Percentiles rank a stretch among this genome's conserved stretches.
phyloP scores from a whole-genome alignment of 2,888 invertebrate genomes.

The Drosophila ezoana region DNA sequence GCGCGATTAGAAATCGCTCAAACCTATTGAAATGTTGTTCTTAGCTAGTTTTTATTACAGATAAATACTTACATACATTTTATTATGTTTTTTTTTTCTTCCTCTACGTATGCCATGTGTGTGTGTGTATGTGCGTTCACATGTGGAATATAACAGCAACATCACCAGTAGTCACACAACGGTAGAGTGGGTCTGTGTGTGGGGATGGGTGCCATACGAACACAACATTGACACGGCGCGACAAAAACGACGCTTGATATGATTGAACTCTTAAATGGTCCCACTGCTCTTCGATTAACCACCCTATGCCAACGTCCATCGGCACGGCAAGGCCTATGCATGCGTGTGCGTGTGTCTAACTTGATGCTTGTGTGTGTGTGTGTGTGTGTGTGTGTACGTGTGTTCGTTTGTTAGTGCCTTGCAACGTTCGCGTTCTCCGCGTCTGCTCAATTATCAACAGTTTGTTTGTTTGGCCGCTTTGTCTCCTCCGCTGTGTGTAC shows the following conservation, averaged over 20 bases:
- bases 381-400: slow-evolving; percentile 4
- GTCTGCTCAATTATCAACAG: slow-evolving; percentile 73
- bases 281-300: slow-evolving; percentile 24
- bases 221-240: slow-evolving; percentile 59
- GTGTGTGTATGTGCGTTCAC: slow-evolving; percentile 37
- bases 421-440: slow-evolving; percentile 51
- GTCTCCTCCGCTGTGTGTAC: slow-evolving; percentile 42
- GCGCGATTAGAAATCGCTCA: slow-evolving; percentile 14
- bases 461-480: slow-evolving; percentile 62
- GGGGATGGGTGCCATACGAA: not conserved
- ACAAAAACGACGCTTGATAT: slow-evolving; percentile 68
- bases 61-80: no score
- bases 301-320: slow-evolving; percentile 2
- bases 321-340: slow-evolving; percentile 4
- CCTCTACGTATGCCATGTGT: slow-evolving; percentile 16
- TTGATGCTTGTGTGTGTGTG: slow-evolving; percentile 7
- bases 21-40: slow-evolving; percentile 21
- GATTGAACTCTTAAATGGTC: slow-evolving; percentile 72
- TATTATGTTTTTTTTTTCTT: slow-evolving; percentile 7
- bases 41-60: slow-evolving; percentile 35
- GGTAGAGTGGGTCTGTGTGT: not conserved
- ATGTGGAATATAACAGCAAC: slow-evolving; percentile 40
- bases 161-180: slow-evolving; percentile 9
- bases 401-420: slow-evolving; percentile 36
- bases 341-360: slow-evolving; percentile 18